Evolutionary conservation across 2,797 vertebrate genomes (phyloP), one percentile per base, ranked within the genome.

Genomic region (Neopelma chrysocephalum): DNA sequence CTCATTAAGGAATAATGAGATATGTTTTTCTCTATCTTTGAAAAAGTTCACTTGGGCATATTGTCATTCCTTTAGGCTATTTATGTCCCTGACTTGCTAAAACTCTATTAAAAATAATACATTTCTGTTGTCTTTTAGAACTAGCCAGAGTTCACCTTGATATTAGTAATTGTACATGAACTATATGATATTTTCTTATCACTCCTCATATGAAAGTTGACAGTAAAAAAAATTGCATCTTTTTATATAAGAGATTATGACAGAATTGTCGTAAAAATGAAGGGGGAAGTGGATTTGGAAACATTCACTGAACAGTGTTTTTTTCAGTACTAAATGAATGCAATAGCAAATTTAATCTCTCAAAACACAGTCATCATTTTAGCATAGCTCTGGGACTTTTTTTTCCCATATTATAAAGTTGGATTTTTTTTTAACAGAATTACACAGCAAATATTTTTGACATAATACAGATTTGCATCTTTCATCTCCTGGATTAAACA

Each of bases 281-380:
- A 89, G 93, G 40, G 40, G 26, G 36, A 87, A 91, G 66, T 76
- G 21, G 80, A 82, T 91, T 79, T 95, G 80, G 50, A 91, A 88
- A 51, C 1, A 0, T 66, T 76, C 58, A 50, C 66, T 34, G 58
- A 92, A 57, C 15, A 66, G 27, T 58, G 48, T 69, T 68, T 93
- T 56, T 83, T 77, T 78, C 72, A 83, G 6, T 45, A 22, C 21
- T 79, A 79, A 57, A 86, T 69, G 19, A 93, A 90, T 70, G 51
- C 43, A 93, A 57, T 5, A 83, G 53, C 40, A 91, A 94, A 95
- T 90, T 78, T 73, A 76, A 72, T 83, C 58, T 84, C 62, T 69
- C 45, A 40, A 83, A 27, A 69, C 64, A 62, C n/a, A 65, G 32
- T 27, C 53, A 86, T 62, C 51, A 62, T 72, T 78, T 84, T 70